Conservation (phyloP, 2,797 vertebrate species). For the Rhinophrynus dorsalis region DNA sequence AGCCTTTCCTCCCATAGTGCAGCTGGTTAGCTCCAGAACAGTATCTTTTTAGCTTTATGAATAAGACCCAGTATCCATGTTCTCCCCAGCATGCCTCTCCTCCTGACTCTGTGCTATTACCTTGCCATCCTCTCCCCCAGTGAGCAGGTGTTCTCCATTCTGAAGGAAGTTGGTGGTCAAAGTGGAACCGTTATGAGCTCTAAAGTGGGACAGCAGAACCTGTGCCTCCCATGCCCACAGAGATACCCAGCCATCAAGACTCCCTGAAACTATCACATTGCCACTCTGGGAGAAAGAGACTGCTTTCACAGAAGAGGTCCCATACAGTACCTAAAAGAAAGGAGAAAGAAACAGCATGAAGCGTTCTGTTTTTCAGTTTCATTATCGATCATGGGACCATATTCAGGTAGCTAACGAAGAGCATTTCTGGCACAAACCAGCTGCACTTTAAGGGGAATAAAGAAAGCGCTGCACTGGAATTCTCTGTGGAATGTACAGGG, state of each 20-base stretch:
- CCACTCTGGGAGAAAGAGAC: constrained; percentile 73
- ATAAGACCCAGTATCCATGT: neutral
- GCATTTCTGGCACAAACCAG: no score
- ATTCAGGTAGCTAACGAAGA: no score
- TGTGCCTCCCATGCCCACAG: constrained; percentile 79
- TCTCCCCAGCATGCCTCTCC: neutral
- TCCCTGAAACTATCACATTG: constrained; percentile 74
- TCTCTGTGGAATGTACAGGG: no score
- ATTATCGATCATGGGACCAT: no score
- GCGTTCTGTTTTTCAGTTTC: no score
- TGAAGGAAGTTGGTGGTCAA: constrained; percentile 69
- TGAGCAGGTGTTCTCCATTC: constrained; percentile 71
- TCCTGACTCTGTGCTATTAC: constrained; percentile 62
- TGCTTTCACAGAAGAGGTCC: constrained; percentile 72
- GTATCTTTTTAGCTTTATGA: neutral
- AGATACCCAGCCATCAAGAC: constrained; percentile 73
- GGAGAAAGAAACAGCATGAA: no score
- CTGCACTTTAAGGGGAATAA: no score
- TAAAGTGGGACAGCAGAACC: constrained; percentile 72
- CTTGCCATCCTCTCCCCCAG: constrained; percentile 74
- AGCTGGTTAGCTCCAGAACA: neutral
- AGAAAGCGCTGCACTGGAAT: no score
- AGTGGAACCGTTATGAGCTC: constrained; percentile 73
- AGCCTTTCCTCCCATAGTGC: neutral
- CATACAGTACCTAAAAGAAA: constrained; percentile 65